Percentiles rank a stretch among this genome's conserved stretches.
These are phyloP conservation scores for Sepiola atlantica DNA, from an alignment of 2,888 invertebrate genomes.

Conservation along the genomic window DNA sequence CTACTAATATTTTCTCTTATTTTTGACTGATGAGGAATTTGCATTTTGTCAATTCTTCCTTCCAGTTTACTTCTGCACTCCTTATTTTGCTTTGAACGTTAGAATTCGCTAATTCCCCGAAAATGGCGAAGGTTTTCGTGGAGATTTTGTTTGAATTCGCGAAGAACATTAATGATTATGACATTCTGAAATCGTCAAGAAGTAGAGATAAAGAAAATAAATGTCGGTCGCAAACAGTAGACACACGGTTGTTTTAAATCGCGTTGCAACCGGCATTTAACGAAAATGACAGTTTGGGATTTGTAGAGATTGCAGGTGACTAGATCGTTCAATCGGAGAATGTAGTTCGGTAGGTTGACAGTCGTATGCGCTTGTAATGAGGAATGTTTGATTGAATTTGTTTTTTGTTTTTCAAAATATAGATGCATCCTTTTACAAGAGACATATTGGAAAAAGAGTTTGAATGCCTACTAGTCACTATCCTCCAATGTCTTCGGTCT, in stretches of 20 bases:
- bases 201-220: neutral
- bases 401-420: too few relatives aligned
- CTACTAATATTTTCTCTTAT: neutral
- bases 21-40: neutral
- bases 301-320: neutral
- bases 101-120: neutral
- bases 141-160: neutral
- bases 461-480: too few relatives aligned
- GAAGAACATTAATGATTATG: slow-evolving; percentile 18
- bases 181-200: neutral
- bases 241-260: neutral
- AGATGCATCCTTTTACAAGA: neutral
- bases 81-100: neutral
- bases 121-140: neutral
- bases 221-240: neutral
- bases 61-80: neutral
- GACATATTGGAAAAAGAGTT: neutral
- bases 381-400: neutral
- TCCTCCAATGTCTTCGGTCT: too few relatives aligned
- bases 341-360: neutral
- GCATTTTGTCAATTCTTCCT: neutral
- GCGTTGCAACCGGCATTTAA: neutral
- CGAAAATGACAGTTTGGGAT: neutral
- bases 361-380: neutral
- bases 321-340: neutral